phyloP scores from a whole-genome alignment of 2,888 invertebrate species.

The Leucophenga maculata region DNA sequence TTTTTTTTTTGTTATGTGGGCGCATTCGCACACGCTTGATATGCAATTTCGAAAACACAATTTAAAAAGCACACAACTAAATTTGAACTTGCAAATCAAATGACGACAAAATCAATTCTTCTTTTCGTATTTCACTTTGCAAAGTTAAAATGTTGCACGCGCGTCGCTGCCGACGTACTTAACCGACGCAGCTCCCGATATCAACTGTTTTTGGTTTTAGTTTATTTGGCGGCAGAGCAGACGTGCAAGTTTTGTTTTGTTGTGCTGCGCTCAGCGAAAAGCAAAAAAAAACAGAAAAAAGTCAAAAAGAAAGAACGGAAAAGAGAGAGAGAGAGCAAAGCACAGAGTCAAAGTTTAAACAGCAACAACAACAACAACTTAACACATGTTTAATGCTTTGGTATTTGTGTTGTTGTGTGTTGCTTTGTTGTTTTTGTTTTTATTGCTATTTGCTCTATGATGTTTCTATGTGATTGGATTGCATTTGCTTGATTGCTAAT shows the following conservation, averaged over 20 bases:
- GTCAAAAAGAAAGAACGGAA: too few species aligned
- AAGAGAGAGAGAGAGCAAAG: neutral
- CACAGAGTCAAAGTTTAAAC: too few species aligned
- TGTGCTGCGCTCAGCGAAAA: slow-evolving; percentile 19
- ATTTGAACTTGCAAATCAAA: neutral
- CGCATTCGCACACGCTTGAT: too few species aligned
- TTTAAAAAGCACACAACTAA: neutral
- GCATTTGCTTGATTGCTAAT: neutral
- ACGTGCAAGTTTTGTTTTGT: slow-evolving; percentile 48
- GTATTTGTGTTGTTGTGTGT: slow-evolving; percentile 9
- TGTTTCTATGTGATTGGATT: slow-evolving; percentile 30
- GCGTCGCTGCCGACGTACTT: slow-evolving; percentile 37
- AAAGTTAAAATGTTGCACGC: too few species aligned
- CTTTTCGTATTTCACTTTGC: neutral
- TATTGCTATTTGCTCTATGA: slow-evolving; percentile 14
- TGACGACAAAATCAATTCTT: neutral
- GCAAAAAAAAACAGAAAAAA: slow-evolving; percentile 12
- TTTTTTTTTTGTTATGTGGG: too few species aligned
- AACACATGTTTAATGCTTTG: slow-evolving; percentile 25
- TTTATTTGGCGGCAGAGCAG: slow-evolving; percentile 33
- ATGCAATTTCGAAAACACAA: neutral
- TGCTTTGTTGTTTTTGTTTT: slow-evolving; percentile 11
- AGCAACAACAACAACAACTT: neutral
- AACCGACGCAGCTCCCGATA: slow-evolving; percentile 57
- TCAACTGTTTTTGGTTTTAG: slow-evolving; percentile 48